A percentile compares a stretch with the other conserved stretches of the same genome.
These are phyloP conservation scores for Hemibagrus wyckioides DNA, from an alignment of 2,113 vertebrate genomes.

Conservation along the genomic window DNA sequence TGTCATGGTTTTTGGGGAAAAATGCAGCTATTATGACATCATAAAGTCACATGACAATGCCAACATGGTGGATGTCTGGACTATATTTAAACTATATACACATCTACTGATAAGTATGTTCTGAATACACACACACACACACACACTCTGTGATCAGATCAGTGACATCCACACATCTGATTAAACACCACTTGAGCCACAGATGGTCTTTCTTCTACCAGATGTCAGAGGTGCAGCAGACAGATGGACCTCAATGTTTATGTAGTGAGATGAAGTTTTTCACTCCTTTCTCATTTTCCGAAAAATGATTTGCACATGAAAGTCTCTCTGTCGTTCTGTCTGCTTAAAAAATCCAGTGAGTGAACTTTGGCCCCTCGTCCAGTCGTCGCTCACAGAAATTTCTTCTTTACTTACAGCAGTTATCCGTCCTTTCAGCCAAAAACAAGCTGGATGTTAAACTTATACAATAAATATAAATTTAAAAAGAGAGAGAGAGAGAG, in stretches of 20 bases:
- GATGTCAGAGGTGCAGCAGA: conserved; percentile 52
- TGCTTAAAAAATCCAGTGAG: not conserved
- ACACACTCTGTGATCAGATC: not conserved
- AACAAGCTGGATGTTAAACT: no score
- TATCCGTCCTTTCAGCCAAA: no score
- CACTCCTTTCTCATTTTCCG: conserved; percentile 42
- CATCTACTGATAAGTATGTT: no score
- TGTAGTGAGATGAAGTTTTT: conserved; percentile 27
- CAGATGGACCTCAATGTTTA: conserved; percentile 57
- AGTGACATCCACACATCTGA: conserved; percentile 3
- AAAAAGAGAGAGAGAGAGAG: not conserved
- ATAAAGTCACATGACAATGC: no score
- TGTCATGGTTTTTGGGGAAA: no score
- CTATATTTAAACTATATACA: no score
- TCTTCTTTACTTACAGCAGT: no score
- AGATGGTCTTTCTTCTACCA: conserved; percentile 53
- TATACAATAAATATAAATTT: no score
- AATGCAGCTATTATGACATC: no score
- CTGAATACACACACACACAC: not conserved
- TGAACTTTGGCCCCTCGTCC: conserved; percentile 1
- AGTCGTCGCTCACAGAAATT: no score
- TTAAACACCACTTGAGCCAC: conserved; percentile 18
- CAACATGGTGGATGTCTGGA: no score
- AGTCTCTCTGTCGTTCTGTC: not conserved
- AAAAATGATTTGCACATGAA: conserved; percentile 38